Conservation (phyloP, 1,140 invertebrate species). For the Orchestia grillus region DNA sequence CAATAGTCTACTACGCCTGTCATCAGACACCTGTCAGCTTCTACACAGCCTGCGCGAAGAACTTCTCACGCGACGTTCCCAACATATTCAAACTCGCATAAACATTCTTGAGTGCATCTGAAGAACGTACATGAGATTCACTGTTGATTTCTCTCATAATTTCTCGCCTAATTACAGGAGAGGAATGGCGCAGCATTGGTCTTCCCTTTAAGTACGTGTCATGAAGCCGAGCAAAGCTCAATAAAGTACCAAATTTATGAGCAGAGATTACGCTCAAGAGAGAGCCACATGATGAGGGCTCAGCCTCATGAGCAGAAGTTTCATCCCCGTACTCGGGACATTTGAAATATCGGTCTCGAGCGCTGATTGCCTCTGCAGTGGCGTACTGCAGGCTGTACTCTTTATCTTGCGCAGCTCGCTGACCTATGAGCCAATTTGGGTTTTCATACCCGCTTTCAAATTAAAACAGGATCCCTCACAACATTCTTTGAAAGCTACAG, state of each 20-base stretch:
- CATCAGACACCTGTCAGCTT: neutral
- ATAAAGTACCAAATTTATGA: slow-evolving; percentile 21
- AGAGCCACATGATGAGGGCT: slow-evolving; percentile 37
- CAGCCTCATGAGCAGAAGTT: neutral
- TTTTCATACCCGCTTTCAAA: neutral
- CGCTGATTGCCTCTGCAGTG: neutral
- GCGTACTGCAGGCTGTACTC: neutral
- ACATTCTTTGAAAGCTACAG: neutral
- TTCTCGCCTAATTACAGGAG: neutral
- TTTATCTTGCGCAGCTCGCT: neutral
- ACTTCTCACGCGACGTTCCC: neutral
- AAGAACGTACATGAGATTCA: neutral
- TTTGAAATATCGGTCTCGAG: neutral
- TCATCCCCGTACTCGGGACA: neutral
- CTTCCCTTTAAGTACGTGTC: neutral
- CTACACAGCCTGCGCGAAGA: neutral
- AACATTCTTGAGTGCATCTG: neutral
- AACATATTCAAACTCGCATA: neutral
- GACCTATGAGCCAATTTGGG: neutral
- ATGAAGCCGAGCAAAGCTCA: slow-evolving; percentile 24
- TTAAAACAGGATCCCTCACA: neutral
- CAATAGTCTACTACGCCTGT: neutral
- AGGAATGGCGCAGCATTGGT: neutral
- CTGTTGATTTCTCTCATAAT: neutral
- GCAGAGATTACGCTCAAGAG: slow-evolving; percentile 25